Percentiles rank a stretch among this genome's conserved stretches.
Evolutionary conservation across 2,113 vertebrate genomes (phyloP).

Genomic region (Prunella fulvescens): DNA sequence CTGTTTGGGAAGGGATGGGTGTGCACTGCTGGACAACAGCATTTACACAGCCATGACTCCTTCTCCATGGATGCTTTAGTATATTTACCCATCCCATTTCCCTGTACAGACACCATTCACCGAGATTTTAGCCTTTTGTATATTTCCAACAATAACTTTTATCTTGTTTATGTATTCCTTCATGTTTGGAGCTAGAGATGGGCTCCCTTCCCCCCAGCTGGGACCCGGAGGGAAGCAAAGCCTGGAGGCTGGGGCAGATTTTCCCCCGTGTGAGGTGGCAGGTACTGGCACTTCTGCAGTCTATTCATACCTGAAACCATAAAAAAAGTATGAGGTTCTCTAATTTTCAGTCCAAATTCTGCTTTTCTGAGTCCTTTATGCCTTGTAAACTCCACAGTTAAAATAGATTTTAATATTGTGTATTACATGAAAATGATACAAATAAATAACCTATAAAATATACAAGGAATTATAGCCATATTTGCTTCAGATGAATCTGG

Average conservation of each 20-base stretch:
- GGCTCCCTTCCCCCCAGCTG: not conserved
- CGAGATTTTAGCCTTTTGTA: not conserved
- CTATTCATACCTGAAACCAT: not conserved
- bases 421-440: not conserved
- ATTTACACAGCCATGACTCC: not conserved
- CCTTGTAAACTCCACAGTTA: not conserved
- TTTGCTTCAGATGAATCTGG: not conserved
- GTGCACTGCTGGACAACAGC: not conserved
- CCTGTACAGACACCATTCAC: fast-evolving
- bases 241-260: not conserved
- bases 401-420: not conserved
- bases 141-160: not conserved
- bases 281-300: slow-evolving; percentile 4
- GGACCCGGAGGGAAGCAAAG: not conserved
- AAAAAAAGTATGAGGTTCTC: not conserved
- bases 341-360: not conserved
- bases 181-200: not conserved
- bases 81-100: not conserved
- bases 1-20: not conserved
- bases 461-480: not conserved
- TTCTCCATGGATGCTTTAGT: not conserved
- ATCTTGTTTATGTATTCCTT: not conserved
- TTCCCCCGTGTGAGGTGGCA: not conserved
- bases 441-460: not conserved
- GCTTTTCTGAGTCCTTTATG: not conserved